phyloP scores from a whole-genome alignment of 2,797 vertebrate genomes.

The Chrosomus eos region DNA sequence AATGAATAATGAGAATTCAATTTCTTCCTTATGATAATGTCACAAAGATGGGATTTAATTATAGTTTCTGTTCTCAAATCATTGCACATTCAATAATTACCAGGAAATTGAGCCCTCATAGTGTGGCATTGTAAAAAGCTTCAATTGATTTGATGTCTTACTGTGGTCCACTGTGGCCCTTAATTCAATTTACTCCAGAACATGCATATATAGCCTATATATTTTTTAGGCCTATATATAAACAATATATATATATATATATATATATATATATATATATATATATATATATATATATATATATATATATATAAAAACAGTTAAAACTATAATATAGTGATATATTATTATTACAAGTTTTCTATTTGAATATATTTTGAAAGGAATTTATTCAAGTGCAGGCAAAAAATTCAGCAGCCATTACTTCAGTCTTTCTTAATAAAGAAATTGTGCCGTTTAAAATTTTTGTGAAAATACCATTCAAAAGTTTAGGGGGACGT shows the following conservation, averaged over 20 bases:
- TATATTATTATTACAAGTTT: neutral
- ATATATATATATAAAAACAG: too few relatives aligned
- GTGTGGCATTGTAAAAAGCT: constrained; percentile 12
- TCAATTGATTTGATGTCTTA: constrained; percentile 3
- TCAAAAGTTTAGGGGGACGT: neutral
- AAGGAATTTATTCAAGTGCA: too few relatives aligned
- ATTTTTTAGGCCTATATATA: too few relatives aligned
- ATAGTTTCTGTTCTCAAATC: constrained; percentile 23
- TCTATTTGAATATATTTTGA: neutral
- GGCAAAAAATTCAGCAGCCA: too few relatives aligned
- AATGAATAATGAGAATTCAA: constrained; percentile 17
- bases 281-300: too few relatives aligned
- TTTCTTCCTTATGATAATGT: constrained; percentile 30
- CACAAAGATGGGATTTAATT: constrained; percentile 31
- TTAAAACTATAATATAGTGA: neutral
- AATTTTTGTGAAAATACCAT: neutral
- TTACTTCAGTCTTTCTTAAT: neutral
- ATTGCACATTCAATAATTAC: constrained; percentile 1
- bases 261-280: too few relatives aligned
- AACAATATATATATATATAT: too few relatives aligned
- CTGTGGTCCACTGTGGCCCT: neutral
- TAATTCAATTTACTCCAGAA: neutral
- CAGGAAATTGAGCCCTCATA: constrained; percentile 13
- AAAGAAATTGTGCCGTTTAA: neutral
- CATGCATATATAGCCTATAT: too few relatives aligned